Base-by-base conservation (phyloP, 2,797 vertebrate species). In the Perodicticus potto region DNA sequence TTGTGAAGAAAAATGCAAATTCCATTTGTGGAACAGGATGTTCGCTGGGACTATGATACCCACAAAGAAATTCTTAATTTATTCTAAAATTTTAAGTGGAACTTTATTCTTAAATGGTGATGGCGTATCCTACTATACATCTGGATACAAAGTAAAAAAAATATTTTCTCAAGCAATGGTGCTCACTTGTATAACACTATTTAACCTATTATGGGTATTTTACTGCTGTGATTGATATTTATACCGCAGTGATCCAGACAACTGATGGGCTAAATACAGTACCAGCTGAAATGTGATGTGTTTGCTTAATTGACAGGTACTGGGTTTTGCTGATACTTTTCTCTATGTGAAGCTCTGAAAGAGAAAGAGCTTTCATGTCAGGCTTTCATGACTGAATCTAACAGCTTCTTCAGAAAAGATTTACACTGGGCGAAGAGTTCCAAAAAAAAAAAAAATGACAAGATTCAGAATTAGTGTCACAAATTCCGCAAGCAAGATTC, bases 381-480 rank as follows among this genome's bases (percentile, higher is more conserved):
- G 65, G 13, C 7, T 85, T 89, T 65, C 10, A 73, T 37, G 34
- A 88, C n/a, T 81, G 22, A 96, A 72, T 70, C 49, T 94, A 53
- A 88, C 4, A 67, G 40, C 70, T 63, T 92, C 8, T 34, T 43
- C 29, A 43, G 17, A 67, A 55, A 90, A 72, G 19, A 84, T 45
- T 73, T 40, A 83, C 59, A 63, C 13, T 70, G 78, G 34, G 14
- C 53, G 17, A 74, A 74, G 23, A 12, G 92, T 93, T 49, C 59
- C 53, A 81, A 67, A 70, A 49, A 40, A 4, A 63, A 34, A 27
- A 43, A 86, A 63, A 43, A 23, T 34, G 40, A 27, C 11, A 78
- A 27, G 5, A 90, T 85, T 92, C 57, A 86, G 86, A 96, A 82
- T 78, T 83, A 45, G 20, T n/a, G 5, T 77, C 82, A 91, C 5